Conservation (phyloP, 1,140 invertebrate species). For the Choristoneura fumiferana region DNA sequence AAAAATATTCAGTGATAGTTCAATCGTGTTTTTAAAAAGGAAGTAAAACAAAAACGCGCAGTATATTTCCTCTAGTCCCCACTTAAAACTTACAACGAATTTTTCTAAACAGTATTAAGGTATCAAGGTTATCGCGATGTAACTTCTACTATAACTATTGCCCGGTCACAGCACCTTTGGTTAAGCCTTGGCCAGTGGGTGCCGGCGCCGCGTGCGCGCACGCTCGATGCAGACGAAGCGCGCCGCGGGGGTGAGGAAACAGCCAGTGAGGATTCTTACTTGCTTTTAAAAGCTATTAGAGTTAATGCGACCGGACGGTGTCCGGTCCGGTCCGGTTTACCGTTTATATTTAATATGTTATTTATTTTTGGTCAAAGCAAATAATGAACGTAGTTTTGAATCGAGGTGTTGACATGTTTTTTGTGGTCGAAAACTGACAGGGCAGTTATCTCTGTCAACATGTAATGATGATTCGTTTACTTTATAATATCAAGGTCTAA, state of each 20-base stretch:
- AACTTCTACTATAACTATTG: background rate
- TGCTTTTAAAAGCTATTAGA: constrained; percentile 41
- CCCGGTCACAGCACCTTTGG: background rate
- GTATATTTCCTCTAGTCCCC: constrained; percentile 4
- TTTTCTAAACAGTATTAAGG: constrained; percentile 4
- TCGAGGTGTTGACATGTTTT: background rate
- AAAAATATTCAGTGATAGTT: too few relatives aligned
- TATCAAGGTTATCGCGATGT: background rate
- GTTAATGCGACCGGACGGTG: constrained; percentile 31
- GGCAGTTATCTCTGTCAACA: background rate
- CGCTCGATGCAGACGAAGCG: constrained; percentile 22
- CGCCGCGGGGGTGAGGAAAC: constrained; percentile 29
- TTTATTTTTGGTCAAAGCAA: constrained; percentile 15
- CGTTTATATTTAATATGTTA: constrained; percentile 21
- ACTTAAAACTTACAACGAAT: constrained; percentile 14
- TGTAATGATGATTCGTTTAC: background rate
- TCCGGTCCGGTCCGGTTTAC: constrained; percentile 39
- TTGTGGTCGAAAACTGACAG: background rate
- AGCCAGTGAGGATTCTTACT: constrained; percentile 39
- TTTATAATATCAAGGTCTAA: background rate
- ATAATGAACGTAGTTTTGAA: background rate
- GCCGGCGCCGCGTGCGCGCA: too few relatives aligned
- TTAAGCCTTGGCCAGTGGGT: background rate
- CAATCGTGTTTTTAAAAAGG: too few relatives aligned
- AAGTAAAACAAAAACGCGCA: background rate